Percentiles rank a stretch among this genome's conserved stretches.
Conservation (phyloP, 2,113 vertebrate species). For the Abramis brama region DNA sequence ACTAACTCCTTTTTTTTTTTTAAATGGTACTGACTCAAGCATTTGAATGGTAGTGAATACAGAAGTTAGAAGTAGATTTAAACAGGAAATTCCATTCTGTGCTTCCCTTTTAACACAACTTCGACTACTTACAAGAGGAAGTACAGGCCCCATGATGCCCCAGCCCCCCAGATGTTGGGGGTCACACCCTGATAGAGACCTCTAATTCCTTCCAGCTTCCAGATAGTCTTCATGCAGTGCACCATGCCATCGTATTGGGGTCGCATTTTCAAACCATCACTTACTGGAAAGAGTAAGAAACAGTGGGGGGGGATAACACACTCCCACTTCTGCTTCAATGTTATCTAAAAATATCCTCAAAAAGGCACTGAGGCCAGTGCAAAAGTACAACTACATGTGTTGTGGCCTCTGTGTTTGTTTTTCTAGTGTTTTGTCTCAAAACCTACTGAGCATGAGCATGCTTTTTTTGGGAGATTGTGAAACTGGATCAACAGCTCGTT, state of each 20-base stretch:
- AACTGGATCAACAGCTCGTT: background rate
- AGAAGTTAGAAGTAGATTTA: too few species aligned
- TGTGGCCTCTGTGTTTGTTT: background rate
- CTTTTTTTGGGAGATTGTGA: background rate
- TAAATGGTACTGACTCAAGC: too few species aligned
- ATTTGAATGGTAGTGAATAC: too few species aligned
- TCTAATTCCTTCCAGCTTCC: conserved; percentile 82
- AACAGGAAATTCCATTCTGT: background rate
- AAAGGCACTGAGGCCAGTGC: background rate
- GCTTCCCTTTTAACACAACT: background rate
- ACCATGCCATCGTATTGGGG: conserved; percentile 85
- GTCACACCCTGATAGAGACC: conserved; percentile 88
- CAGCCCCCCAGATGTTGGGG: conserved; percentile 86
- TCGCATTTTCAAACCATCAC: conserved; percentile 81
- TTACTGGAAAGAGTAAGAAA: conserved; percentile 69
- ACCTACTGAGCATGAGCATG: background rate
- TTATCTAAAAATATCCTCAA: background rate
- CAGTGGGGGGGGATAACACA: conserved; percentile 11
- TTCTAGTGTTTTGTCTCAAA: conserved; percentile 4
- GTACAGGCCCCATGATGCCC: conserved; percentile 88
- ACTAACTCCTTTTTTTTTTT: too few species aligned
- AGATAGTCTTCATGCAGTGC: conserved; percentile 84
- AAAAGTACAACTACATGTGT: background rate
- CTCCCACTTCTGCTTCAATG: background rate
- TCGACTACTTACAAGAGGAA: conserved; percentile 84